Evolutionary conservation across 2,797 vertebrate genomes (phyloP), one percentile per base, ranked within the genome.

Genomic region (Novumbra hubbsi): DNA sequence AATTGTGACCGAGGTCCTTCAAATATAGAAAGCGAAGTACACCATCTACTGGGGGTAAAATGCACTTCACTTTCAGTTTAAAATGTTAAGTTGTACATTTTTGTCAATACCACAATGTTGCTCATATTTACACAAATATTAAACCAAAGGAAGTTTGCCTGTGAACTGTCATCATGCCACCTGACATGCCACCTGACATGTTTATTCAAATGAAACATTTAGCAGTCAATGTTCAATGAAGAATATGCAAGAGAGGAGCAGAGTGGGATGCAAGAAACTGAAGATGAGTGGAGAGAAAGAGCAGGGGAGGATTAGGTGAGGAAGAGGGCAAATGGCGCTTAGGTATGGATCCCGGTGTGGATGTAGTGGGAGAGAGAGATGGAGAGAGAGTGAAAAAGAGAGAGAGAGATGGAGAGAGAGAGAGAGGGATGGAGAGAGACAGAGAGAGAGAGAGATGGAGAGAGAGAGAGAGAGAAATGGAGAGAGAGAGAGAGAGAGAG

Each of bases 1-100:
- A 12, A 12, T 45, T 11, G 9, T 45, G 41, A 11, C 41, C 41
- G 11, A 87, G 82, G 80, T 80, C 50, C 60, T 63, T 74, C 30
- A 68, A 77, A 68, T 88, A 86, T 70, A 78, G 85, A 92, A 91
- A 91, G 93, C 90, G 90, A 93, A 93, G 92, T 92, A 91, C 90
- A 80, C 93, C 94, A 92, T 91, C 94, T 94, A 93, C 91, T 91
- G 94, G 92, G 66, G 45, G 81, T 52, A 83, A 49, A 74, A 34
- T 72, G 85, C 69, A 77, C 80, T 86, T 77, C 69, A 79, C 55
- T 63, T 78, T 73, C 76, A 77, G 74, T 77, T 45, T 64, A 6
- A 17, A 65, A 34, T 8, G 14, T 15, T 63, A 48, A 15, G 2
- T 62, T 11, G 2, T 38, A 45, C 1, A 2, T 9, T 38, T 62